Base-by-base conservation (phyloP, 2,888 invertebrate species). In the Thereva nobilitata region DNA sequence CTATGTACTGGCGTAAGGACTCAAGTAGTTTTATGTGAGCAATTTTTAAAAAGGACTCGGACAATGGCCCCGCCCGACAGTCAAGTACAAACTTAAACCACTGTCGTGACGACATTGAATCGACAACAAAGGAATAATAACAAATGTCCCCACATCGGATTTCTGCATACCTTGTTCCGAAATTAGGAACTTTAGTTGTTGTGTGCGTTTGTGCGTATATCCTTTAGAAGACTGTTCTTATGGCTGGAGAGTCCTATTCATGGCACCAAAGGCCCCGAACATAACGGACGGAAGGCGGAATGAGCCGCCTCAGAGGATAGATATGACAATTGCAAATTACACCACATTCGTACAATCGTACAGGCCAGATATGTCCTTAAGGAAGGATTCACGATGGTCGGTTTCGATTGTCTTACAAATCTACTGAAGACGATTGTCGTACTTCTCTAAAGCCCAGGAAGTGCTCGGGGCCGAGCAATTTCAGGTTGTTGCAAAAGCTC, bases 241-340 rank as follows among this genome's bases (percentile, higher is more conserved):
- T 23, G 23, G 23, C 23, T 23, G 63, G 41, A 37, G 55, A 56
- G 34, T 44, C 41, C 40, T 54, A 49, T 45, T 64, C 59, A 68
- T 52, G 38, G 53, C 47, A 61, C 50, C 41, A 41, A 41, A 12
- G 50, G 42, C 10, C 12, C n/a, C 35, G 49, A 41, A 64, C 55
- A 52, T 69, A 69, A 69, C 67, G 64, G 65, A 55, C 67, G 67
- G 57, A 67, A 67, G 67, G 67, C 65, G 64, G 55, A 38, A 40
- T 61, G 57, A 65, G 44, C 69, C 67, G 44, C 69, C 67, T 69
- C 69, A 59, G 64, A 69, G 69, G 64, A 64, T 61, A 55, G 57
- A 64, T 69, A 67, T 65, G 69, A 69, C 69, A 69, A 69, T 69
- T 69, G 69, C 69, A 69, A 69, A 69, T 69, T 69, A 69, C 69